These are phyloP conservation scores for Gallinago media DNA, from an alignment of 2,113 vertebrate genomes.

Conservation along the genomic window DNA sequence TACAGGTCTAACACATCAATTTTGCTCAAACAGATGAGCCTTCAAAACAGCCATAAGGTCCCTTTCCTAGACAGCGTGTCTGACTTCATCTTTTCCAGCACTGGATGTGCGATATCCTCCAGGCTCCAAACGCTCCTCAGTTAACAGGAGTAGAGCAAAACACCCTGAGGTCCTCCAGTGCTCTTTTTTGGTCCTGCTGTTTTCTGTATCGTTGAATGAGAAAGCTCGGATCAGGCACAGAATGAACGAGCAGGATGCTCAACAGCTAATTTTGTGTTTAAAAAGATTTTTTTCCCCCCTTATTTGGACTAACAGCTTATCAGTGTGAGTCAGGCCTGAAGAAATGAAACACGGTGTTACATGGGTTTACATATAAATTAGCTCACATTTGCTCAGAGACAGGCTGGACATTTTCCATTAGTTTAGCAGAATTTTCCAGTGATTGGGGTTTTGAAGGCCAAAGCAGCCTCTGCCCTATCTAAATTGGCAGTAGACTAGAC, in stretches of 20 bases:
- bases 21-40: not conserved
- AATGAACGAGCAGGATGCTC: not conserved
- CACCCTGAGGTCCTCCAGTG: not conserved
- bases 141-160: not conserved
- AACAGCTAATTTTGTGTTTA: constrained; percentile 9
- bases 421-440: too few species aligned
- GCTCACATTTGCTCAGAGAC: not conserved
- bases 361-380: constrained; percentile 25
- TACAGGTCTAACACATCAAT: rapidly evolving
- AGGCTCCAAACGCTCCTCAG: not conserved
- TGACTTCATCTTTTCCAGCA: not conserved
- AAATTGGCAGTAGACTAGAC: too few species aligned
- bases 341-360: not conserved
- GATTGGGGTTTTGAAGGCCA: too few species aligned
- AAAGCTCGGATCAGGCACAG: not conserved
- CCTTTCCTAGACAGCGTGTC: not conserved
- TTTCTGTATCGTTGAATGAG: rapidly evolving
- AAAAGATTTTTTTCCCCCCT: not conserved
- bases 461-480: too few species aligned
- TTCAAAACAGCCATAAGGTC: rapidly evolving
- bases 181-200: not conserved
- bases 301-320: constrained; percentile 34
- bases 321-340: constrained; percentile 26
- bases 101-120: rapidly evolving
- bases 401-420: not conserved